Conservation (phyloP, 2,113 vertebrate species). For the sheep (Ovis aries) region DNA sequence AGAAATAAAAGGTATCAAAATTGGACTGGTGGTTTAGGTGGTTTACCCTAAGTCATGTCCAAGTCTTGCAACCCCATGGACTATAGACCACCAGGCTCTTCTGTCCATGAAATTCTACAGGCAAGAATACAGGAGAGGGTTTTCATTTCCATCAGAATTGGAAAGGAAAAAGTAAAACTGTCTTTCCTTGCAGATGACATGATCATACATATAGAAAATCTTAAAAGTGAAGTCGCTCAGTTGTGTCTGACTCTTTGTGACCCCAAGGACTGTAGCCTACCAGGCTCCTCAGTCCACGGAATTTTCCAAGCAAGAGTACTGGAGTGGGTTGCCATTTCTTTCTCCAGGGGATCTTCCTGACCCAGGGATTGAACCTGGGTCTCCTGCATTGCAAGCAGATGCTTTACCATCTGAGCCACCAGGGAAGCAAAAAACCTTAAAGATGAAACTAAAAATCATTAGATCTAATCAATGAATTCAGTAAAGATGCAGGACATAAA, state of each 20-base stretch:
- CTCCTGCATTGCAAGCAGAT: not conserved
- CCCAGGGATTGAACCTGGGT: not conserved
- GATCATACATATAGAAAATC: not conserved
- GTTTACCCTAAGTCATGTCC: not conserved
- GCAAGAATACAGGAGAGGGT: not conserved
- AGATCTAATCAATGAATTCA: not conserved
- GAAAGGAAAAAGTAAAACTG: not conserved
- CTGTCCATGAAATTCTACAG: not conserved
- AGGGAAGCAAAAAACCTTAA: not conserved
- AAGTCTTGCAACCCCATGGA: not conserved
- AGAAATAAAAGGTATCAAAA: not conserved
- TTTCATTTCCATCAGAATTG: not conserved
- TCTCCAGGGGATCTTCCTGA: not conserved
- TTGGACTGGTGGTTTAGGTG: not conserved
- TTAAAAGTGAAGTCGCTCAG: not conserved
- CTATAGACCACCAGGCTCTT: not conserved
- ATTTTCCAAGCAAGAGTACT: not conserved
- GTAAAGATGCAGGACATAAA: not conserved
- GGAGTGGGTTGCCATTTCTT: not conserved
- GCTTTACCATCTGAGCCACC: not conserved
- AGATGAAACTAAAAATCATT: not conserved
- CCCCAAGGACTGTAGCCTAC: not conserved
- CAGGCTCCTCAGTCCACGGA: not conserved
- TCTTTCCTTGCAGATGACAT: not conserved
- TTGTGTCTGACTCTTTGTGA: not conserved